Base-by-base conservation (phyloP, 2,888 invertebrate species). In the Eupithecia tripunctaria region DNA sequence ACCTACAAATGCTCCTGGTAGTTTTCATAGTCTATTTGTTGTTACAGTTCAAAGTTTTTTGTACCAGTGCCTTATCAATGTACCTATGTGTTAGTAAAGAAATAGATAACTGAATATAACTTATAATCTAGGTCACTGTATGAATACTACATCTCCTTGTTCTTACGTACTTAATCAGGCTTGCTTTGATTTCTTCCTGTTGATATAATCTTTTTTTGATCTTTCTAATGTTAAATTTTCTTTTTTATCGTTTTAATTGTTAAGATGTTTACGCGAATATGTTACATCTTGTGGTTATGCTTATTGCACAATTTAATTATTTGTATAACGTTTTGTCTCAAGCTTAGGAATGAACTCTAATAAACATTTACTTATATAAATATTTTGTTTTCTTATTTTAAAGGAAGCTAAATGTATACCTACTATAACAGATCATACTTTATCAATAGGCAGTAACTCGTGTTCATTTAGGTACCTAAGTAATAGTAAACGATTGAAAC, bases 241-340 rank as follows among this genome's bases (percentile, higher is more conserved):
- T 64, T 81, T 29, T 80, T 73, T 78, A 76, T 77, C 68, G 64
- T 70, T 73, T 81, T 79, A 79, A 80, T 87, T 89, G 80, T 86
- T 84, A 82, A 84, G 80, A 80, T 81, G 80, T 89, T 88, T 87
- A 85, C 81, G 81, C 84, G 76, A 79, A 80, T 83, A 83, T 79
- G 76, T 82, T 85, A 77, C 77, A 75, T 85, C 84, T 86, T 87
- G 82, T 86, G 85, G 80, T 84, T 80, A 85, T 83, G 87, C 88
- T 85, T 90, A 82, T 89, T 89, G 91, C 91, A 89, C 90, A 88
- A 88, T 88, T 82, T 89, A 88, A 87, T 88, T 91, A 72, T 82
- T 86, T 77, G 82, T 63, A 83, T 73, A 80, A 72, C 76, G 51
- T 87, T 88, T 89, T 87, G 82, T 87, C 83, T 86, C 84, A 83